phyloP scores from a whole-genome alignment of 2,888 invertebrate species.

The Andrena chrysosceles region DNA sequence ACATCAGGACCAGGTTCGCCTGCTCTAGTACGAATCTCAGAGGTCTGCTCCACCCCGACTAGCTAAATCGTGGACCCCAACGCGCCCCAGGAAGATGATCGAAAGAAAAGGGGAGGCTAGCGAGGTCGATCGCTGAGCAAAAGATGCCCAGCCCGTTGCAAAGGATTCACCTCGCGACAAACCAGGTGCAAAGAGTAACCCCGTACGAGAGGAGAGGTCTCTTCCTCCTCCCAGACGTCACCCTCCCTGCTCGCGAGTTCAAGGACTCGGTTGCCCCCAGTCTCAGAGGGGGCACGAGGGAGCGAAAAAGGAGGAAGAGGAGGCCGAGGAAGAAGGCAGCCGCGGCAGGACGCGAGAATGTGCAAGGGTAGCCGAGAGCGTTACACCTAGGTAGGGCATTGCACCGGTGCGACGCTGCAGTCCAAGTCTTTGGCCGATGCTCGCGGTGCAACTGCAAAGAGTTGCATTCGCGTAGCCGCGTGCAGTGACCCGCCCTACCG shows the following conservation, averaged over 20 bases:
- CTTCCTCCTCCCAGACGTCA: conserved; percentile 54
- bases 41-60: no score
- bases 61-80: no score
- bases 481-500: conserved; percentile 85
- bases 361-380: conserved; percentile 81
- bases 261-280: conserved; percentile 73
- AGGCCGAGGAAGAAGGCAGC: conserved; percentile 49
- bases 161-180: conserved; percentile 29
- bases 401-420: conserved; percentile 78
- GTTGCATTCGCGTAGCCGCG: conserved; percentile 80
- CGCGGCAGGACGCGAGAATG: conserved; percentile 65
- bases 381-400: conserved; percentile 84
- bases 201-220: conserved; percentile 35
- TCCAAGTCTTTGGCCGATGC: conserved; percentile 81
- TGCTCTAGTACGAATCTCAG: no score
- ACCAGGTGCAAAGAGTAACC: conserved; percentile 54
- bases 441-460: conserved; percentile 76
- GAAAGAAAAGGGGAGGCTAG: not conserved
- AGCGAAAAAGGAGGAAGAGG: conserved; percentile 57
- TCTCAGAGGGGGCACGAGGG: conserved; percentile 16
- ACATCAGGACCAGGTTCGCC: no score
- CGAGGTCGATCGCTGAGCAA: not conserved
- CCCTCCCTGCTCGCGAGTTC: conserved; percentile 72
- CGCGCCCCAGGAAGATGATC: not conserved
- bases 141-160: not conserved